A percentile compares a stretch with the other conserved stretches of the same genome.
Evolutionary conservation across 2,113 vertebrate genomes (phyloP).

Genomic region (Falcunculus frontatus): DNA sequence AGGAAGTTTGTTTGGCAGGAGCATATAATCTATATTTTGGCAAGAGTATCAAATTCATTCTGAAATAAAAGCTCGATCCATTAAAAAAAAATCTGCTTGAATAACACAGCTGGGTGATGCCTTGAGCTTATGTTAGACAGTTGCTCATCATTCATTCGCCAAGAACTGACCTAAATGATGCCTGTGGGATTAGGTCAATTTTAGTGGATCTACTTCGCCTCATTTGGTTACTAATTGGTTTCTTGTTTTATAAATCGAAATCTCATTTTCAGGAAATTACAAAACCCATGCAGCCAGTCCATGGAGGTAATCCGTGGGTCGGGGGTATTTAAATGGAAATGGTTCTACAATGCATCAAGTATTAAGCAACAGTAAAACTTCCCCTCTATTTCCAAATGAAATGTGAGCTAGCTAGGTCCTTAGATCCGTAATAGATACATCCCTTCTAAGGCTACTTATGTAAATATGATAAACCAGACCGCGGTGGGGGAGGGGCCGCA

Average conservation of each 20-base stretch:
- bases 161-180: slow-evolving; percentile 76
- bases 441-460: slow-evolving; percentile 74
- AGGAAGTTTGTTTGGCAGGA: not conserved
- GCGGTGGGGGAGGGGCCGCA: slow-evolving; percentile 6
- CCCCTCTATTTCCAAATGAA: slow-evolving; percentile 53
- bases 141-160: slow-evolving; percentile 75
- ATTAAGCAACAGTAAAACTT: slow-evolving; percentile 70
- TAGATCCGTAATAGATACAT: slow-evolving; percentile 69
- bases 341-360: slow-evolving; percentile 49
- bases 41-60: slow-evolving; percentile 65
- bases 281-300: slow-evolving; percentile 74
- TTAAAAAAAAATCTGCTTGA: slow-evolving; percentile 26
- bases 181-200: slow-evolving; percentile 82
- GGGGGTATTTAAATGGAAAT: slow-evolving; percentile 79
- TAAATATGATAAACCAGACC: slow-evolving; percentile 74
- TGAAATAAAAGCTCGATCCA: slow-evolving; percentile 65
- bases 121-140: slow-evolving; percentile 56
- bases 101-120: slow-evolving; percentile 73
- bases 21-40: slow-evolving; percentile 62
- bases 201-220: slow-evolving; percentile 83
- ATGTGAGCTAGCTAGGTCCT: slow-evolving; percentile 63
- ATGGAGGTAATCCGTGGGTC: slow-evolving; percentile 80
- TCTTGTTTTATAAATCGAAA: slow-evolving; percentile 88
- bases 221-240: slow-evolving; percentile 89
- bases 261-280: slow-evolving; percentile 85